phyloP scores from a whole-genome alignment of 2,888 invertebrate genomes.

The Lasius fuliginosus region DNA sequence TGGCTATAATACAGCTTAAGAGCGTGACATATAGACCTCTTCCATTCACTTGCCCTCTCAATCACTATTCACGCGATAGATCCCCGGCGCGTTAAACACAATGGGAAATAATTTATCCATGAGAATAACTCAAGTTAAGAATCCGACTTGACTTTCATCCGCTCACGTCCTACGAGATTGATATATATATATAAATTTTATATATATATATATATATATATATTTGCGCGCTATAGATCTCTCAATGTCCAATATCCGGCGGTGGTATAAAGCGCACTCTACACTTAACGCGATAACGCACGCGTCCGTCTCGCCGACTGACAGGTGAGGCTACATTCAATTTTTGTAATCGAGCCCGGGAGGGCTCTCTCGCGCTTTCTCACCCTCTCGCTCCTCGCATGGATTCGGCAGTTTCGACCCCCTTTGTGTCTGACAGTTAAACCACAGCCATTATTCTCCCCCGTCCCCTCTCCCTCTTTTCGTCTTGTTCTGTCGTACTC shows the following conservation, averaged over 20 bases:
- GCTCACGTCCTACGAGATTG: conserved; percentile 21
- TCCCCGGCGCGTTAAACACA: conserved; percentile 45
- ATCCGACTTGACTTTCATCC: conserved; percentile 46
- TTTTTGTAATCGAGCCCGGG: conserved; percentile 77
- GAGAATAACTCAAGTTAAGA: conserved; percentile 53
- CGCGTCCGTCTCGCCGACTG: conserved; percentile 63
- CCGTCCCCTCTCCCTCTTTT: conserved; percentile 40
- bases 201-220: background rate
- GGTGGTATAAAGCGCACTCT: conserved; percentile 65
- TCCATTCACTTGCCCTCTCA: conserved; percentile 50
- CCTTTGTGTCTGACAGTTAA: conserved; percentile 77
- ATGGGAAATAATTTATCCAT: conserved; percentile 57
- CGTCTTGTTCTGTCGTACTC: conserved; percentile 40
- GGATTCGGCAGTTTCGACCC: conserved; percentile 77
- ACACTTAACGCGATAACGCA: conserved; percentile 66
- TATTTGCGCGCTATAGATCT: background rate
- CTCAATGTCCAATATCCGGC: conserved; percentile 16
- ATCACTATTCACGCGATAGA: conserved; percentile 53
- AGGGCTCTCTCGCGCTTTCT: conserved; percentile 62
- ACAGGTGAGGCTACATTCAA: conserved; percentile 78
- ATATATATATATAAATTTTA: background rate
- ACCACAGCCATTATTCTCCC: conserved; percentile 77
- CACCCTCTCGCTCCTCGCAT: conserved; percentile 52
- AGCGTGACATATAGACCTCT: conserved; percentile 47
- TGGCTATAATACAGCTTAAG: conserved; percentile 20